Percentiles rank a stretch among this genome's conserved stretches.
Evolutionary conservation across 2,888 invertebrate genomes (phyloP).

Genomic region (Sphecodes monilicornis): DNA sequence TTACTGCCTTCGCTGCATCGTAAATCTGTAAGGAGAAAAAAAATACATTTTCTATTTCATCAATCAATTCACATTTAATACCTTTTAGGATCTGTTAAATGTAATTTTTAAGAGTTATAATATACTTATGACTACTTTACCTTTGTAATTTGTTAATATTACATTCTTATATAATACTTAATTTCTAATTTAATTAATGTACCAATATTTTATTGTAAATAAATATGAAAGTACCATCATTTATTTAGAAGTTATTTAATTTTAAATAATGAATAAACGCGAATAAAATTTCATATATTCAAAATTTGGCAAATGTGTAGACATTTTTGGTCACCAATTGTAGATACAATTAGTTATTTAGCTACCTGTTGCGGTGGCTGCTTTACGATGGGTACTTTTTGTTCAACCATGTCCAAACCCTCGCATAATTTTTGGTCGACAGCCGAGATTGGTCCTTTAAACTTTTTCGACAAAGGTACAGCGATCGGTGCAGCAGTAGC

Average conservation of each 20-base stretch:
- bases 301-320: too few relatives aligned
- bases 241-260: too few relatives aligned
- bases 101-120: too few relatives aligned
- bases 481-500: constrained; percentile 85
- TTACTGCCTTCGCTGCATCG: constrained; percentile 81
- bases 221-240: too few relatives aligned
- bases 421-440: constrained; percentile 86
- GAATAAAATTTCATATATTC: too few relatives aligned
- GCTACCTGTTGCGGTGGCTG: constrained; percentile 86
- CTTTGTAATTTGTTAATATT: too few relatives aligned
- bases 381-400: constrained; percentile 86
- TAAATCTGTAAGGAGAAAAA: constrained; percentile 76
- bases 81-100: too few relatives aligned
- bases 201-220: too few relatives aligned
- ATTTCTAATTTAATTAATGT: too few relatives aligned
- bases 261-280: neutral
- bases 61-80: too few relatives aligned
- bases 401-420: constrained; percentile 86
- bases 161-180: too few relatives aligned
- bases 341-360: neutral
- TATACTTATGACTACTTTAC: too few relatives aligned
- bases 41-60: neutral
- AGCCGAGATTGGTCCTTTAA: constrained; percentile 86
- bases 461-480: constrained; percentile 85
- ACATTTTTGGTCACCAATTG: neutral